Evolutionary conservation across 2,113 vertebrate genomes (phyloP).

Genomic region (Chaetura pelagica): DNA sequence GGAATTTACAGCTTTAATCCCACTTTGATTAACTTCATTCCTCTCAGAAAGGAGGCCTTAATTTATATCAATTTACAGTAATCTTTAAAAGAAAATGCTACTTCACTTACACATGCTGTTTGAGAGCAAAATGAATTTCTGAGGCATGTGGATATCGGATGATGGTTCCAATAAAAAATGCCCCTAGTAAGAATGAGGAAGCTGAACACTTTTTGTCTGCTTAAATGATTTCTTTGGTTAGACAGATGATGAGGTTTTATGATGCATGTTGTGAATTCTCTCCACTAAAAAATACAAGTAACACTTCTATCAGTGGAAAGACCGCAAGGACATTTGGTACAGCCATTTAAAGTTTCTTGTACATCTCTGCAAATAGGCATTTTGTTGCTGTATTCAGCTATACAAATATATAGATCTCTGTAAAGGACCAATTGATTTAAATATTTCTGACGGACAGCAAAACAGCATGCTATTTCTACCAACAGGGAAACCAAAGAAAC

Average conservation of each 20-base stretch:
- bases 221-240: conserved; percentile 72
- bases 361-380: neutral
- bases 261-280: conserved; percentile 76
- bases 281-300: conserved; percentile 63
- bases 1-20: conserved; percentile 76
- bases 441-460: neutral
- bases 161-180: conserved; percentile 80
- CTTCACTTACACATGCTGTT: conserved; percentile 71
- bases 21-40: conserved; percentile 84
- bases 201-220: conserved; percentile 68
- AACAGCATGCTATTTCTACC: neutral
- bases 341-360: conserved; percentile 13
- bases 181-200: conserved; percentile 66
- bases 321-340: conserved; percentile 80
- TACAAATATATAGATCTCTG: neutral
- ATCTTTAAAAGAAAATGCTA: conserved; percentile 76
- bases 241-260: conserved; percentile 77
- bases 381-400: conserved; percentile 6
- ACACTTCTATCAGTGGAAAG: conserved; percentile 68
- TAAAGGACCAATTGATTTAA: neutral
- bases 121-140: conserved; percentile 77
- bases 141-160: conserved; percentile 66
- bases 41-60: conserved; percentile 82
- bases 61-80: conserved; percentile 90
- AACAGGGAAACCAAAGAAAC: neutral